Evolutionary conservation across 2,888 invertebrate species (phyloP).

Genomic region (Standfussiana lucernea): DNA sequence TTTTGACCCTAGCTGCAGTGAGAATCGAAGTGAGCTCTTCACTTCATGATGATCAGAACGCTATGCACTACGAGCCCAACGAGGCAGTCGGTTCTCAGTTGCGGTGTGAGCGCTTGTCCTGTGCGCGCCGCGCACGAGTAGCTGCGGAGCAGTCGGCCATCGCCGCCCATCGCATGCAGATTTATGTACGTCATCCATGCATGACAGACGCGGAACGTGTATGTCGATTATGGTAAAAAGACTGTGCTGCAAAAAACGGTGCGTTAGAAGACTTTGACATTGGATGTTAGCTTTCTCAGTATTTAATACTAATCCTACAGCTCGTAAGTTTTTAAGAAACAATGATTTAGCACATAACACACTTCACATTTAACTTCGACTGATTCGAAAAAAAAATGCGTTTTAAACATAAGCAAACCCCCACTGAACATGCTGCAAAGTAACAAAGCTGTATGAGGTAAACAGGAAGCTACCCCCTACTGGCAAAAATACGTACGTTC

Average conservation of each 20-base stretch:
- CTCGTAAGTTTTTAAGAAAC: background rate
- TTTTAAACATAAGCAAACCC: background rate
- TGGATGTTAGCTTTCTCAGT: background rate
- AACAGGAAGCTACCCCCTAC: conserved; percentile 22
- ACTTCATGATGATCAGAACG: background rate
- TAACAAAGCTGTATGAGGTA: background rate
- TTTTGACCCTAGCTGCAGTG: background rate
- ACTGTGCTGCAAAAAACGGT: background rate
- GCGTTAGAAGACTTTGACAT: background rate
- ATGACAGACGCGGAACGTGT: background rate
- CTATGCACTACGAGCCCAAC: background rate
- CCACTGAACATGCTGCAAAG: background rate
- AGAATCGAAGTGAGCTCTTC: background rate
- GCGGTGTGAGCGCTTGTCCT: too few relatives aligned
- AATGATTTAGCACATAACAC: background rate
- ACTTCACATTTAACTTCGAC: background rate
- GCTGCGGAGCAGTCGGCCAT: too few relatives aligned
- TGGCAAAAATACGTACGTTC: background rate
- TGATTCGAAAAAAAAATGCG: background rate
- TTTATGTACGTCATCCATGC: conserved; percentile 5
- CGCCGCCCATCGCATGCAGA: conserved; percentile 47
- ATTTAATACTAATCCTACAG: background rate
- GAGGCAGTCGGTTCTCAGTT: background rate
- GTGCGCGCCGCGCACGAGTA: too few relatives aligned
- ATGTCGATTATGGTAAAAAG: background rate